phyloP scores from a whole-genome alignment of 1,140 invertebrate species.

The Steinernema khuongi region DNA sequence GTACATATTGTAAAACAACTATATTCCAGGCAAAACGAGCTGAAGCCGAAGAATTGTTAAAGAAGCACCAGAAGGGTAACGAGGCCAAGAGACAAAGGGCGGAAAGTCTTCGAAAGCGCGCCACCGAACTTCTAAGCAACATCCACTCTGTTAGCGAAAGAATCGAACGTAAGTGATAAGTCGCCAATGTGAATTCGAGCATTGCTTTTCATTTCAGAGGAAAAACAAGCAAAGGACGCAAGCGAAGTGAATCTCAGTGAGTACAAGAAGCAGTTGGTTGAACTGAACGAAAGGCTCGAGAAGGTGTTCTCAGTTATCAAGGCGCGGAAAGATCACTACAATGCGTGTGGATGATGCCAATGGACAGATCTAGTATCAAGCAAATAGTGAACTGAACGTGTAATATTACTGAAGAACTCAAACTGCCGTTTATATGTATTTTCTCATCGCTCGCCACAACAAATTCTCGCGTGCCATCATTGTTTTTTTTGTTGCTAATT shows the following conservation, averaged over 20 bases:
- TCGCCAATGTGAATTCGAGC: constrained; percentile 10
- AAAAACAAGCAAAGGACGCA: constrained; percentile 28
- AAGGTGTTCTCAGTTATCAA: constrained; percentile 27
- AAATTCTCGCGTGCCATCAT: background rate
- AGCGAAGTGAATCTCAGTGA: constrained; percentile 33
- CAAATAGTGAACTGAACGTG: constrained; percentile 5
- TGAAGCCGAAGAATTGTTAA: constrained; percentile 37
- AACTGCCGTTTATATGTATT: background rate
- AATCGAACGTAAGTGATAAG: background rate
- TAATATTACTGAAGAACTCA: constrained; percentile 10
- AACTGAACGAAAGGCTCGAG: constrained; percentile 22
- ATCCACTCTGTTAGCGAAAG: background rate
- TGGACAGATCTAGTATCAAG: background rate
- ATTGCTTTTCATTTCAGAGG: constrained; percentile 26
- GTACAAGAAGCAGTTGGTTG: constrained; percentile 25
- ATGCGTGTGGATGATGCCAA: constrained; percentile 6
- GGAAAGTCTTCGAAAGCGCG: constrained; percentile 37
- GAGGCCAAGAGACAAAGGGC: constrained; percentile 44
- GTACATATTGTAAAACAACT: background rate
- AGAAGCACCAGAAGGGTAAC: constrained; percentile 48
- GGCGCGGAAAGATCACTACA: constrained; percentile 1
- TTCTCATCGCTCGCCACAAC: background rate
- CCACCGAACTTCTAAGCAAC: constrained; percentile 46
- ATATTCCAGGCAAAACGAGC: background rate
- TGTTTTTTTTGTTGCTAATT: background rate